Conservation (phyloP, 2,888 invertebrate species). For the Cremastobaeus sp. region DNA sequence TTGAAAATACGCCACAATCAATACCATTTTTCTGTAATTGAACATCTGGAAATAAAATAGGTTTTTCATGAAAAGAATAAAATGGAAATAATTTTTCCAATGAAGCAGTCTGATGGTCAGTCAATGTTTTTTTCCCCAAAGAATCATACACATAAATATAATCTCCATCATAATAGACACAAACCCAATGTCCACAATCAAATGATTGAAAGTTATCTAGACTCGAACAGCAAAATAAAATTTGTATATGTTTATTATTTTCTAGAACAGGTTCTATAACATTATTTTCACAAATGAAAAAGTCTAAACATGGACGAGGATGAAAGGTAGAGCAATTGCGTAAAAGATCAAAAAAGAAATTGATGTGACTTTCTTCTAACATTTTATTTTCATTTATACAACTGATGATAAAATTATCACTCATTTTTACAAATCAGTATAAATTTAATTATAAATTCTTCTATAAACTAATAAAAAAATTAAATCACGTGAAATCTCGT, state of each 20-base stretch:
- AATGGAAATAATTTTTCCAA: slow-evolving; percentile 24
- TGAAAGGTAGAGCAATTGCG: slow-evolving; percentile 8
- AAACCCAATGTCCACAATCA: slow-evolving; percentile 24
- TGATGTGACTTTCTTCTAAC: slow-evolving; percentile 22
- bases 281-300: slow-evolving; percentile 6
- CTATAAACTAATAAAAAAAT: no score
- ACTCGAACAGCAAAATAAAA: slow-evolving; percentile 24
- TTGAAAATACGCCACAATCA: slow-evolving; percentile 35
- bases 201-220: not conserved
- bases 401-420: not conserved
- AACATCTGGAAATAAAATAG: slow-evolving; percentile 14
- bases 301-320: slow-evolving; percentile 19
- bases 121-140: slow-evolving; percentile 4
- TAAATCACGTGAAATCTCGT: no score
- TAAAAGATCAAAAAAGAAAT: slow-evolving; percentile 12
- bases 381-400: slow-evolving; percentile 5
- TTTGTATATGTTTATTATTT: slow-evolving; percentile 29
- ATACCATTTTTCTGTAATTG: slow-evolving; percentile 19
- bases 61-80: slow-evolving; percentile 16
- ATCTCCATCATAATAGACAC: slow-evolving; percentile 31
- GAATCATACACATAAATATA: slow-evolving; percentile 29
- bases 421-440: not conserved
- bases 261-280: slow-evolving; percentile 11
- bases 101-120: slow-evolving; percentile 6
- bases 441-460: not conserved